phyloP scores from a whole-genome alignment of 2,888 invertebrate genomes.

The Iphiclides podalirius region DNA sequence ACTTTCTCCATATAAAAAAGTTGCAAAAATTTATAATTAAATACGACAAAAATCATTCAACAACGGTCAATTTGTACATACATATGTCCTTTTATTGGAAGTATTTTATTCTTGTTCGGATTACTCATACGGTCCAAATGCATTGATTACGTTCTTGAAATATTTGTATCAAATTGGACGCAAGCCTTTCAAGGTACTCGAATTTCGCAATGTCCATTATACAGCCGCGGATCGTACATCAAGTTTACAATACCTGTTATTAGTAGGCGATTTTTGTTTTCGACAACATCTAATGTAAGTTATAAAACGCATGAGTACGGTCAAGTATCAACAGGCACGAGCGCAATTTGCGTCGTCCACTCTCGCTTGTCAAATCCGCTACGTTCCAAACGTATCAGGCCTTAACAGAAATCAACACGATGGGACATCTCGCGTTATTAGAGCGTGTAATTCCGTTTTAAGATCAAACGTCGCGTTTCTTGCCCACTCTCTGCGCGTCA shows the following conservation, averaged over 20 bases:
- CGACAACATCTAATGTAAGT: neutral
- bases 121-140: conserved; percentile 20
- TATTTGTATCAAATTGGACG: conserved; percentile 20
- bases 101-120: conserved; percentile 12
- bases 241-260: conserved; percentile 17
- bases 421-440: conserved; percentile 34
- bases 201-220: conserved; percentile 17
- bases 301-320: neutral
- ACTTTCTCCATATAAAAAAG: no score
- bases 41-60: no score
- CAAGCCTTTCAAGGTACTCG: conserved; percentile 15
- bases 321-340: conserved; percentile 9
- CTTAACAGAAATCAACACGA: conserved; percentile 32
- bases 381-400: conserved; percentile 28
- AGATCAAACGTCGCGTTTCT: no score
- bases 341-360: conserved; percentile 15
- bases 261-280: conserved; percentile 5
- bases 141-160: conserved; percentile 19
- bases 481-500: no score
- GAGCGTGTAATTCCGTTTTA: conserved; percentile 28
- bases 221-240: conserved; percentile 15
- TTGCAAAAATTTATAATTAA: no score
- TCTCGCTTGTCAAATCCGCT: conserved; percentile 21
- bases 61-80: no score
- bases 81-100: neutral